These are phyloP conservation scores for Andrena cerasifolii DNA, from an alignment of 1,140 invertebrate species.

Conservation along the genomic window DNA sequence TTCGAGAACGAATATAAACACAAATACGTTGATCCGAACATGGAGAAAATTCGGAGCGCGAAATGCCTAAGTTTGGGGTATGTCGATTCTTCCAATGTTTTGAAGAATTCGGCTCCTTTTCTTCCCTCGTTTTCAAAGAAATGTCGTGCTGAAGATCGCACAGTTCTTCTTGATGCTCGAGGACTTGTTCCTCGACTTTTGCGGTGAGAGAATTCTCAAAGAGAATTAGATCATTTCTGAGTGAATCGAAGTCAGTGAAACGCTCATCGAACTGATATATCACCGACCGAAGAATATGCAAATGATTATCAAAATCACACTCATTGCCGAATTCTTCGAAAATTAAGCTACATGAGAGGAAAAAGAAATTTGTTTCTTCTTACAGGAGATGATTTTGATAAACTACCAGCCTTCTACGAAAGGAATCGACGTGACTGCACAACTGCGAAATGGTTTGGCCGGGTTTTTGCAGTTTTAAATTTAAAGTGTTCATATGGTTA, in stretches of 20 bases:
- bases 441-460: not conserved
- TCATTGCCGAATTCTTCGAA: not conserved
- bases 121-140: not conserved
- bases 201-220: slow-evolving; percentile 7
- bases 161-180: not conserved
- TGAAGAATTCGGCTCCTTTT: not conserved
- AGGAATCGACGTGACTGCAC: slow-evolving; percentile 6
- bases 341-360: not conserved
- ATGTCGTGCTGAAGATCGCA: not conserved
- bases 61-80: not conserved
- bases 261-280: too few relatives aligned
- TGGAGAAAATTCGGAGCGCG: not conserved
- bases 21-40: not conserved
- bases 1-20: not conserved
- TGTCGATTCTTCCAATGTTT: not conserved
- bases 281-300: not conserved
- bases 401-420: not conserved
- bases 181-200: not conserved
- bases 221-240: not conserved
- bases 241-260: not conserved
- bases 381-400: not conserved
- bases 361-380: not conserved
- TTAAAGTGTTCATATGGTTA: not conserved
- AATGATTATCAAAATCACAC: not conserved
- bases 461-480: slow-evolving; percentile 5